Percentiles rank a stretch among this genome's conserved stretches.
phyloP scores from a whole-genome alignment of 2,888 invertebrate genomes.

The Macroteleia sp. region DNA sequence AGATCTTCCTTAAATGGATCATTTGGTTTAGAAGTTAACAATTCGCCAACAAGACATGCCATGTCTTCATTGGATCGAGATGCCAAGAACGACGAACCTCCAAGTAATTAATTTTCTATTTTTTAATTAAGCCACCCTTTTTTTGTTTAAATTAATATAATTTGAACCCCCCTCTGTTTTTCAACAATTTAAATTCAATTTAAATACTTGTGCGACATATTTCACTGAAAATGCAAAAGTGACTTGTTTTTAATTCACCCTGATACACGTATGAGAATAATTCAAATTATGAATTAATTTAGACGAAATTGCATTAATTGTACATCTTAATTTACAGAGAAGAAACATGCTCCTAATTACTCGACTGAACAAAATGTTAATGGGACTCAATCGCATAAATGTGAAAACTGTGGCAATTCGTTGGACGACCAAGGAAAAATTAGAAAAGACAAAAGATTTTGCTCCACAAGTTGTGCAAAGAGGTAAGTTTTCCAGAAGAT shows the following conservation, averaged over 20 bases:
- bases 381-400: conserved; percentile 86
- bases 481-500: too few relatives aligned
- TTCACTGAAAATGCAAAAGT: too few relatives aligned
- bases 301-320: too few relatives aligned
- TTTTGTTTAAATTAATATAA: background rate
- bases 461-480: conserved; percentile 89
- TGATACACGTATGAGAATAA: too few relatives aligned
- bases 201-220: too few relatives aligned
- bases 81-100: conserved; percentile 88
- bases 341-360: conserved; percentile 82
- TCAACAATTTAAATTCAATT: too few relatives aligned
- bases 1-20: conserved; percentile 85
- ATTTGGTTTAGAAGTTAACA: conserved; percentile 78
- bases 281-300: too few relatives aligned
- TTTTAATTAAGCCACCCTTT: too few relatives aligned
- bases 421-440: conserved; percentile 85
- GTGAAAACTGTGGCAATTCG: conserved; percentile 90
- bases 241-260: too few relatives aligned
- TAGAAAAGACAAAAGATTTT: conserved; percentile 90
- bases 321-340: conserved; percentile 78
- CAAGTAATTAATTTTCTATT: conserved; percentile 88
- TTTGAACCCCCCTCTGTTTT: too few relatives aligned
- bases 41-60: conserved; percentile 73
- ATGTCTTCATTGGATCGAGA: conserved; percentile 85
- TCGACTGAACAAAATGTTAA: conserved; percentile 73